Evolutionary conservation across 2,797 vertebrate species (phyloP).

Genomic region (Alexandromys oeconomus): DNA sequence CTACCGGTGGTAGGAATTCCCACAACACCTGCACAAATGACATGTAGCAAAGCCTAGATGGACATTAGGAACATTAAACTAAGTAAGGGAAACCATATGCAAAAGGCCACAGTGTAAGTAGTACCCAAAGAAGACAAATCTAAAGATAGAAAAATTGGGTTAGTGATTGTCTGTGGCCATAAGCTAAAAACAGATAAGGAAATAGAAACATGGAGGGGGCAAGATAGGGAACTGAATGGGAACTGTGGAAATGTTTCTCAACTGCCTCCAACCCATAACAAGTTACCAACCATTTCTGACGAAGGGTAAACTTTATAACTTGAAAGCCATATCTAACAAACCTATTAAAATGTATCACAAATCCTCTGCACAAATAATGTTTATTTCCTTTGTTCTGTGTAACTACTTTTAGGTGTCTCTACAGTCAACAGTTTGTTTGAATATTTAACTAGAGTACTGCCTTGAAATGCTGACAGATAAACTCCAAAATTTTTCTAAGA

Average conservation of each 20-base stretch:
- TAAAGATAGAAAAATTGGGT: neutral
- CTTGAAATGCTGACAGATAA: neutral
- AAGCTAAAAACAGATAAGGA: neutral
- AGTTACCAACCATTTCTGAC: neutral
- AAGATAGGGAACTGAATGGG: accelerated
- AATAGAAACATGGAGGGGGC: neutral
- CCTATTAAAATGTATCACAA: neutral
- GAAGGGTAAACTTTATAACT: neutral
- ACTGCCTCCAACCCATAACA: neutral
- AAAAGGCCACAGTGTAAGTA: neutral
- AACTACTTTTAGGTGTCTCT: neutral
- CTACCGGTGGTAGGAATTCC: no score
- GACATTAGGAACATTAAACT: neutral
- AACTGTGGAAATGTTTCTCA: accelerated
- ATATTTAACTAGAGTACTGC: neutral
- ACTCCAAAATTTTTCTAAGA: neutral
- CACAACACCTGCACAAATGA: no score
- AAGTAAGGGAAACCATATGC: neutral
- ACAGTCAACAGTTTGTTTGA: neutral
- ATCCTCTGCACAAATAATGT: neutral
- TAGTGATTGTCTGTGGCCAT: neutral
- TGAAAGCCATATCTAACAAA: neutral
- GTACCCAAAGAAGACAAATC: neutral
- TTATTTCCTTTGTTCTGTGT: neutral
- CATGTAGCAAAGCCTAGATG: neutral